Conservation (phyloP, 2,113 vertebrate species). For the Amphilophus citrinellus region DNA sequence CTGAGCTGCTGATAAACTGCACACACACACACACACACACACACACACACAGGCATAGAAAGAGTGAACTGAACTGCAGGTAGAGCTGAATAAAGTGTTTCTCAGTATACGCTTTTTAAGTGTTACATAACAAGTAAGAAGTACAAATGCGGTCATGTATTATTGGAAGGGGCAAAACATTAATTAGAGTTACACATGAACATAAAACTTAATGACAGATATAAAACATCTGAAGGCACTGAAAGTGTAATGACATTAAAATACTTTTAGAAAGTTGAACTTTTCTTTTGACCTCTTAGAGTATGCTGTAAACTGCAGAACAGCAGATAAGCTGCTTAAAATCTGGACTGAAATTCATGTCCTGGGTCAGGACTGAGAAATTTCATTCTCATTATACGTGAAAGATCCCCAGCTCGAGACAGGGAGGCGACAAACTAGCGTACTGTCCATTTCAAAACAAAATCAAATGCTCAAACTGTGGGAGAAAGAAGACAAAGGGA, state of each 20-base stretch:
- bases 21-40: conserved; percentile 26
- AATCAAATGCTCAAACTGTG: neutral
- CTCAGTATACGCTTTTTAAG: neutral
- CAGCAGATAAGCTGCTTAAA: neutral
- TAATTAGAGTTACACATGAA: neutral
- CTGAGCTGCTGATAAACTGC: conserved; percentile 90
- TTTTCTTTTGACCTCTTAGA: neutral
- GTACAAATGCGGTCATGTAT: neutral
- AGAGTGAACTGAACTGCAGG: conserved; percentile 5
- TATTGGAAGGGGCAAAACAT: neutral
- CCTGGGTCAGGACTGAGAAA: neutral
- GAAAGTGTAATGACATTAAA: neutral
- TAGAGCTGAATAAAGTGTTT: neutral
- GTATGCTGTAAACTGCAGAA: neutral
- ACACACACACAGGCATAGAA: conserved; percentile 6
- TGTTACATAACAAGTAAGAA: neutral
- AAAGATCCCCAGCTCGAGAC: neutral
- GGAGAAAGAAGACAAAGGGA: neutral
- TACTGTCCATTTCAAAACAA: neutral
- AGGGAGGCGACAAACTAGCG: neutral
- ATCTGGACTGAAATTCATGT: neutral
- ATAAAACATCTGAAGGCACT: neutral
- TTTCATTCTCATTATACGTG: neutral
- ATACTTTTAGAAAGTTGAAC: neutral
- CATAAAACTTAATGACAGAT: neutral